Base-by-base conservation (phyloP, 2,888 invertebrate genomes). In the Rhaphigaster nebulosa region DNA sequence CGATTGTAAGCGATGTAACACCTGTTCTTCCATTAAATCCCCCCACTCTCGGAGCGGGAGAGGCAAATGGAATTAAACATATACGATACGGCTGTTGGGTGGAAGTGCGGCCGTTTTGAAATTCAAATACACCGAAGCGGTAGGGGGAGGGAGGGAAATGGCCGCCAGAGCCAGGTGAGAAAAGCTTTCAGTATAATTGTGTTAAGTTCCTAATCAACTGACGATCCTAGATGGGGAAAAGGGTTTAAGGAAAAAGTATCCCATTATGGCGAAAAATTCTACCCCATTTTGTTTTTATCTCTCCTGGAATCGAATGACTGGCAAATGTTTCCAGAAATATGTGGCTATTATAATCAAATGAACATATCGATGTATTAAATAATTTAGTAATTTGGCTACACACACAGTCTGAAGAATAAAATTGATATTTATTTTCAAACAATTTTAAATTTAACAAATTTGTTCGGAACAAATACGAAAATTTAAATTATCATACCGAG, bases 151-250 rank as follows among this genome's bases (percentile, higher is more conserved):
- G 23, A 45, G 45, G 45, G 50, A 84, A 41, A 84, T 84, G 84
- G 84, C 84, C 12, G 84, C 80, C 41, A 0, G 38, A 4, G 41
- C 13, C 45, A 84, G 84, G 45, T 84, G 84, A 84, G 84, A 84
- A 84, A 84, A 84, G 84, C 84, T 84, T 84, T 84, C 84, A 84
- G 84, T 45, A n/a, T 84, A 84, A 84, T 84, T 84, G 45, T 84
- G 45, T 84, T 45, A 84, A 84, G 84, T 15, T 65, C 20, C 70
- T 76, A 76, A 76, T 76, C 70, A 76, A n/a, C 20, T 8, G 38
- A 23, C 34, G 70, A 76, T 76, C 23, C 34, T 5, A 23, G 34
- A 6, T 5, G 34, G 34, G 70, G 70, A 8, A 38, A 0, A 23
- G 34, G 20, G 6, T 1, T 34, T 38, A 76, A 76, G 70, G 38